Conservation (phyloP, 2,888 invertebrate species). For the Argyra leucocephala region DNA sequence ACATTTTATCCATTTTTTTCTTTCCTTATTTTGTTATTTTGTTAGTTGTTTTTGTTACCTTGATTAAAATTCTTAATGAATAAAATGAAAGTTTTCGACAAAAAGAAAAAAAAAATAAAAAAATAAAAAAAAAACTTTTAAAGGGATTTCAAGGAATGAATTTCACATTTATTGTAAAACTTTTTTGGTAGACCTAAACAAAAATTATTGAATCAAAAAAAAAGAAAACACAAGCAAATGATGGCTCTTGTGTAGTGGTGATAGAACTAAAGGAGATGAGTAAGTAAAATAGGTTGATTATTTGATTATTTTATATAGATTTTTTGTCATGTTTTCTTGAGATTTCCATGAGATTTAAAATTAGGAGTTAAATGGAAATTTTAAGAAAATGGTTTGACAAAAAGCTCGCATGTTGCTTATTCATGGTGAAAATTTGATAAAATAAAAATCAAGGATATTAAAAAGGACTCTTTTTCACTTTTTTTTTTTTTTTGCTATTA, state of each 20-base stretch:
- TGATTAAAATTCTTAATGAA: not conserved
- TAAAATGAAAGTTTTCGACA: not conserved
- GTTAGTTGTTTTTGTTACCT: not conserved
- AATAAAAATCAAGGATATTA: not conserved
- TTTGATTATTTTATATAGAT: no score
- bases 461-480: not conserved
- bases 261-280: no score
- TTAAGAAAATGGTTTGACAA: not conserved
- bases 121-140: not conserved
- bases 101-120: not conserved
- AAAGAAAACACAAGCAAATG: not conserved
- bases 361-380: not conserved
- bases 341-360: no score
- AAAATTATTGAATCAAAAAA: not conserved
- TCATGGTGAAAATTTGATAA: not conserved
- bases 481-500: not conserved
- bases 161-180: not conserved
- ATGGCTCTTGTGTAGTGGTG: no score
- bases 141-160: not conserved
- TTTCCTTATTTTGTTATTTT: no score
- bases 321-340: no score
- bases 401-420: not conserved
- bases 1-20: no score
- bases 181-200: not conserved
- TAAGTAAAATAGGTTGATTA: no score